Evolutionary conservation across 2,113 vertebrate genomes (phyloP), one percentile per base, ranked within the genome.

Genomic region (Nymphicus hollandicus): DNA sequence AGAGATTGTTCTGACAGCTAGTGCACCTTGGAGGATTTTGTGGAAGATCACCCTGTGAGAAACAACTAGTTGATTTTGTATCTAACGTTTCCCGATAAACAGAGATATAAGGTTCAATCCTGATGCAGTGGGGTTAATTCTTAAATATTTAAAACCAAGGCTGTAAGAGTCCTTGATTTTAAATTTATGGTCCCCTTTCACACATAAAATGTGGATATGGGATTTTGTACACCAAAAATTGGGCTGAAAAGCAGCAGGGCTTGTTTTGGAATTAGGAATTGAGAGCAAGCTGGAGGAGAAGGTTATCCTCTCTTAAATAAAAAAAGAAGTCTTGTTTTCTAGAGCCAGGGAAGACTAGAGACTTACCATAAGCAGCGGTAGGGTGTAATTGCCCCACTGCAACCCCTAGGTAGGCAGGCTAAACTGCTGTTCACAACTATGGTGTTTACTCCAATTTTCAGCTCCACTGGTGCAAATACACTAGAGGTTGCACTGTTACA

Each of bases 371-470:
- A 80, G 41, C 56, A 72, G 52, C 41, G 55, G 31, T 27, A 81
- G 46, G 55, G 71, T 63, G 50, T 78, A 94, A 53, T 81, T 91
- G 76, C 85, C 89, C 85, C 94, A 84, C 56, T 96, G 84, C 72
- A 94, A 37, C 43, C 44, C 50, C 79, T 78, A 68, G 88, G 76
- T 66, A 95, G 69, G 56, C 64, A 68, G 55, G 5, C 60, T 81
- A 86, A 91, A 86, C 64, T 66, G 29, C 37, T 95, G 50, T 71
- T 68, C 66, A 71, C 68, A 80, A 78, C 68, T 39, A 63, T 71
- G 47, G 52, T 79, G 55, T 95, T 95, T 88, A 58, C 91, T 93
- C 91, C 88, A 90, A 95, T 95, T 96, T 96, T 96, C 95, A 96
- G 91, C 94, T 97, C 96, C 80, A 88, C 61, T 95, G 88, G 90